Evolutionary conservation across 2,797 vertebrate genomes (phyloP).

Genomic region (Phalanger gymnotis): DNA sequence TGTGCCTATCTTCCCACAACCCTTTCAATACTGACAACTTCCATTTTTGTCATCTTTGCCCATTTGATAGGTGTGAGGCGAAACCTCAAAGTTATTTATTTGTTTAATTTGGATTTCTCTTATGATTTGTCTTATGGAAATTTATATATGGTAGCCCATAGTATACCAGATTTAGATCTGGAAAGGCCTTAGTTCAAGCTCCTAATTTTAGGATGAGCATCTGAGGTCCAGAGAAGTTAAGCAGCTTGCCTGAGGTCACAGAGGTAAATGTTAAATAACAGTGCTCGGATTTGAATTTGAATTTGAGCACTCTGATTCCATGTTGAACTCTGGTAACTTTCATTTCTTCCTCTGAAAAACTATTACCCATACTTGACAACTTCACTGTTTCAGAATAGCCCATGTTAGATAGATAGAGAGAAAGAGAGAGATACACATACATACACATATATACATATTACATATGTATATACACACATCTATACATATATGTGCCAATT

Average conservation of each 20-base stretch:
- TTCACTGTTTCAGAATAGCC: background rate
- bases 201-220: background rate
- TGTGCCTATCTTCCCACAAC: background rate
- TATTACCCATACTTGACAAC: background rate
- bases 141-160: background rate
- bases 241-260: background rate
- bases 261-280: background rate
- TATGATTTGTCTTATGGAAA: background rate
- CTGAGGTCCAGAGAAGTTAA: background rate
- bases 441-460: background rate
- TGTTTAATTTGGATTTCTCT: background rate
- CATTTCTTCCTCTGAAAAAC: background rate
- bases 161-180: background rate
- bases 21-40: background rate
- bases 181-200: background rate
- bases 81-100: background rate
- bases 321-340: background rate
- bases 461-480: background rate
- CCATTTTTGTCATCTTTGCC: background rate
- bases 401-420: background rate
- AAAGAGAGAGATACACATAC: background rate
- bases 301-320: background rate
- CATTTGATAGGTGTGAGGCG: background rate
- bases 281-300: background rate
- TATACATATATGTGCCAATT: background rate